Evolutionary conservation across 1,140 invertebrate genomes (phyloP), one percentile per base, ranked within the genome.

Genomic region (Maniola jurtina): DNA sequence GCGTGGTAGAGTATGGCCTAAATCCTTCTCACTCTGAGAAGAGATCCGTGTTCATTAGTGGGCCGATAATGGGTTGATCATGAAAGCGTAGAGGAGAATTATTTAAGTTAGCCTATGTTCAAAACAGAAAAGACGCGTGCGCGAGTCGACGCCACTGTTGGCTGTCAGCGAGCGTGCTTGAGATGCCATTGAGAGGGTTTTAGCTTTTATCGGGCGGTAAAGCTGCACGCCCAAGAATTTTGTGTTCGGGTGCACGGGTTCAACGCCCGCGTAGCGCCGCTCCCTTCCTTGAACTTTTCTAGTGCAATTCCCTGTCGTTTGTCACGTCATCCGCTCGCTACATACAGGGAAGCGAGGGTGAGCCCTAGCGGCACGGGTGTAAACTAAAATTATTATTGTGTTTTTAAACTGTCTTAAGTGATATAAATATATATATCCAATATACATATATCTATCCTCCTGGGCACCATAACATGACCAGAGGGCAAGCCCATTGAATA

Each of bases 211-310:
- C 71, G 61, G 48, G 15, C 58, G 33, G 58, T 66, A 70, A 71
- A 73, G 72, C 69, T 75, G 77, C 80, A 84, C 79, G 81, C 81
- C 74, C 72, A 81, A 80, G 79, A 80, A 87, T 87, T n/a, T 85
- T 74, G 76, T 79, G 59, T 78, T 85, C 77, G 78, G 79, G 73
- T 73, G 76, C 70, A 73, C 71, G 47, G 75, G 84, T 75, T 86
- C 83, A 68, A 73, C 64, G 84, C 66, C 80, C 83, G 76, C 66
- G 71, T 76, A 84, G 81, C 84, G 81, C 84, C 80, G 75, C 50
- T 54, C 70, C 76, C 79, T 81, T 79, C 77, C 64, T 73, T 67
- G 66, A 71, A 79, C 73, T 81, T 77, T 79, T 78, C 79, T 83
- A 80, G 76, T 75, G 75, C 72, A 61, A 76, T 76, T 75, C 78